Base-by-base conservation (phyloP, 2,113 vertebrate genomes). In the Camelus bactrianus region DNA sequence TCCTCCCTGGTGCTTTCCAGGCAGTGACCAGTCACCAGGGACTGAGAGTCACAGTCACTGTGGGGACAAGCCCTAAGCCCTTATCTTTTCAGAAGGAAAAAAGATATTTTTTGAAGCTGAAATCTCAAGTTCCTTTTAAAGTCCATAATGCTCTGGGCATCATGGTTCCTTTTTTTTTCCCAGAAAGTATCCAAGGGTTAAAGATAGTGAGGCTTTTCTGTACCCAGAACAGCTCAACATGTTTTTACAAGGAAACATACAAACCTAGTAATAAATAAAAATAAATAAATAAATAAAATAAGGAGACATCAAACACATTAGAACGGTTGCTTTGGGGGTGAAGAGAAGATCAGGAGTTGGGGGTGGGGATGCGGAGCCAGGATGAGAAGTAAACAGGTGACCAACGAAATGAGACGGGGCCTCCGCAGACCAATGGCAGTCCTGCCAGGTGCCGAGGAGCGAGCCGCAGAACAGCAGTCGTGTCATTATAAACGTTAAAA, bases 1-100 rank as follows among this genome's bases (percentile, higher is more conserved):
- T 38, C 76, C 76, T 80, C 69, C 79, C 70, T 26, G 76, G 80
- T 62, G 35, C 42, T 95, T 91, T 95, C 87, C 90, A 89, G 80
- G 75, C 69, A 38, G n/a, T 69, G 30, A 46, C 60, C 28, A 13
- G 38, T 72, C 83, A 73, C 54, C 32, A 12, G 38, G 30, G 6
- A 13, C 83, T 7, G 38, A 69, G 11, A 69, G 60, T 6, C 50
- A 52, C 35, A 69, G 79, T 32, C 56, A 52, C 14, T 22, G 48
- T 64, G 15, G 11, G 3, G 35, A 58, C 12, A 72, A 16, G n/a
- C 65, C 54, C 42, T 11, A 7, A 89, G 64, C 35, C 14, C 28
- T 64, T 42, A 20, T 72, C 52, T 77, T 65, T 86, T 50, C 54
- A 73, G 75, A 94, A 82, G 26, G 46, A 32, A 12, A 48, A 48